Conservation (phyloP, 2,113 vertebrate species). For the Tonatia bakeri region DNA sequence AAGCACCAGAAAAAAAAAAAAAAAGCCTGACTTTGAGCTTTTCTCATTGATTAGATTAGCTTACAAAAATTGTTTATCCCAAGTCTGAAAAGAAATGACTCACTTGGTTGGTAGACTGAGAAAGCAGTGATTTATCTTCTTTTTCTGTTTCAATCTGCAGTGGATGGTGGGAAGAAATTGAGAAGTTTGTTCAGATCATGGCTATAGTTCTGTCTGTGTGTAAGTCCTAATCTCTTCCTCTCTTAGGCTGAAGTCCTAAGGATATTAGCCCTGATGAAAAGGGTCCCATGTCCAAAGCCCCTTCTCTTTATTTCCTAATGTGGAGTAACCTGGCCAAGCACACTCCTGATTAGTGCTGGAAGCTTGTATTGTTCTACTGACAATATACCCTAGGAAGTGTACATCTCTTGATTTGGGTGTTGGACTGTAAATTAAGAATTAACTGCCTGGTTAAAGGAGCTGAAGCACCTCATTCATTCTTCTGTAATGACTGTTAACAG, state of each 20-base stretch:
- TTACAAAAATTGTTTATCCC: neutral
- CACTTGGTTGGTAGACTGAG: neutral
- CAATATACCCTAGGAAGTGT: neutral
- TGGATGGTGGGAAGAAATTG: neutral
- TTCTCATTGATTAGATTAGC: neutral
- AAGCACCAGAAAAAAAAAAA: accelerated
- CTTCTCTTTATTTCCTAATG: neutral
- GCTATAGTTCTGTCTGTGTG: neutral
- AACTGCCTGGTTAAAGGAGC: neutral
- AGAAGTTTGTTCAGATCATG: neutral
- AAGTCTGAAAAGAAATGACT: neutral
- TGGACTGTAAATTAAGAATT: neutral
- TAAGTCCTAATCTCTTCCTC: neutral
- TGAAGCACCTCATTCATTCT: neutral
- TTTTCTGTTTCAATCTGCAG: neutral
- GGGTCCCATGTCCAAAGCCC: neutral
- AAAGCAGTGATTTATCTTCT: neutral
- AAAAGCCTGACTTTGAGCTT: accelerated
- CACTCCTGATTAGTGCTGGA: neutral
- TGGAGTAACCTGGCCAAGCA: neutral
- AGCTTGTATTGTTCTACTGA: neutral
- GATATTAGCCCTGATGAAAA: neutral
- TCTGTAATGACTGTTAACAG: neutral
- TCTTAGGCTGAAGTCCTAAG: neutral
- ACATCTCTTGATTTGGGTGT: neutral